Evolutionary conservation across 2,888 invertebrate genomes (phyloP), one percentile per base, ranked within the genome.

Genomic region (Nematopogon swammerdamellus): DNA sequence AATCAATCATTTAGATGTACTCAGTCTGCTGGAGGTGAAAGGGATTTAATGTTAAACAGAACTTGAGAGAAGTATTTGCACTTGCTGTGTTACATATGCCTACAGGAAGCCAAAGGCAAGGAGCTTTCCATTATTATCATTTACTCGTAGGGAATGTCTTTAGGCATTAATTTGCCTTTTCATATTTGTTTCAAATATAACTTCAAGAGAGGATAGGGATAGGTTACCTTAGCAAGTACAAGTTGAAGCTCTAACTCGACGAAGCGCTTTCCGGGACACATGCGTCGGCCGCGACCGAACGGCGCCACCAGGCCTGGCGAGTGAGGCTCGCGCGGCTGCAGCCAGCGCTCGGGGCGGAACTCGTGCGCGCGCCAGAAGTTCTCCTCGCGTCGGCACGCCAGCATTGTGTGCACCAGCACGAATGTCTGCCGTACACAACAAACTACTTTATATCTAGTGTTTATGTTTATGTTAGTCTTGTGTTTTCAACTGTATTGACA

Each of bases 211-310:
- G n/a, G n/a, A n/a, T n/a, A n/a, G n/a, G n/a, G n/a, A n/a, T n/a
- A n/a, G 25, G 5, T 25, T 25, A 89, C 89, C 83, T 88, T 88
- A 19, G 89, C 89, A 18, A 92, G 70, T 51, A 90, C 72, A 49
- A 92, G 72, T 53, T 89, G 85, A 17, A 92, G 72, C 57, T 89
- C 88, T 56, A 91, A 84, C 59, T 91, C 91, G 2, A 92, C 88
- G 63, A 92, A 91, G 52, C 92, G 79, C 68, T 91, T 91, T 46
- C 93, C 94, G 0, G 93, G 93, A 63, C 93, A 94, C 70, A 89
- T 88, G 45, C 93, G 80, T 48, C 86, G 82, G 0, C 93, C 93
- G 30, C 85, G 76, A 0, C 93, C 93, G 67, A 93, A 94, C 1
- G 92, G 92, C 6, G 86, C 84, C 1, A 92, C 86, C 47, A 93